These are phyloP conservation scores for Sipha maydis DNA, from an alignment of 2,888 invertebrate species.

Conservation along the genomic window DNA sequence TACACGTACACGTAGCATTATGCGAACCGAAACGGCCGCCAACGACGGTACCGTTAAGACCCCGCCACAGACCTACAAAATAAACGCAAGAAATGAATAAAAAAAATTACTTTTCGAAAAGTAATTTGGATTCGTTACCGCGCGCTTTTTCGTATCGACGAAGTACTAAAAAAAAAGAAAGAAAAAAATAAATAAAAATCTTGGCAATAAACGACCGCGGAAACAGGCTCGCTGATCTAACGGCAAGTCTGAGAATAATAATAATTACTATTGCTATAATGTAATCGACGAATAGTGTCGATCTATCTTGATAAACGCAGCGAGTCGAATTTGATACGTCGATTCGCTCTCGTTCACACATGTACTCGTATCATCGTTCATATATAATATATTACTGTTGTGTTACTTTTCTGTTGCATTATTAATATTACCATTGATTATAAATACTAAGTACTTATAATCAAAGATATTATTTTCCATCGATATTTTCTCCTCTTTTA, in stretches of 20 bases:
- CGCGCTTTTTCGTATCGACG: not conserved
- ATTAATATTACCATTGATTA: not conserved
- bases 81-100: not conserved
- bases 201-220: not conserved
- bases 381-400: not conserved
- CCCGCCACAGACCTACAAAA: not conserved
- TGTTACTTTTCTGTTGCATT: not conserved
- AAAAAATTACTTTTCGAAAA: not conserved
- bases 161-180: not conserved
- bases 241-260: slow-evolving; percentile 12
- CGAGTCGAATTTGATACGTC: not conserved
- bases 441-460: no score
- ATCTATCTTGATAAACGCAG: not conserved
- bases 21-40: slow-evolving; percentile 29
- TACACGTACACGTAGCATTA: not conserved
- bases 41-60: slow-evolving; percentile 33
- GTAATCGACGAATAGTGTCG: not conserved
- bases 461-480: not conserved
- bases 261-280: not conserved
- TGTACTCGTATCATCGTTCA: not conserved
- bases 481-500: not conserved
- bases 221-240: not conserved
- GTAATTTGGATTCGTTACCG: slow-evolving; percentile 36
- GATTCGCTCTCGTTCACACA: not conserved
- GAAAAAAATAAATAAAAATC: slow-evolving; percentile 10